Conservation (phyloP, 2,888 invertebrate genomes). For the Plusia festucae region DNA sequence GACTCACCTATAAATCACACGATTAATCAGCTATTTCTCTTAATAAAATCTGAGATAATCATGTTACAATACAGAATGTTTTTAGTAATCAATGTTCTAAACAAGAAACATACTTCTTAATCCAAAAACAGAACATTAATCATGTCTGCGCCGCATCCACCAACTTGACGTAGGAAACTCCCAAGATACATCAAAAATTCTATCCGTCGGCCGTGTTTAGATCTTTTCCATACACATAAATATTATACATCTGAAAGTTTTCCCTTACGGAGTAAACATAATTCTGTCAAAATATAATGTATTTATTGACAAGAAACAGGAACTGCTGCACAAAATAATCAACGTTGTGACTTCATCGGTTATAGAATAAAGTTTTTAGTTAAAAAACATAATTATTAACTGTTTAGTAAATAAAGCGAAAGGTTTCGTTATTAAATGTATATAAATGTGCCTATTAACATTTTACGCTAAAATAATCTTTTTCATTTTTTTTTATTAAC, state of each 20-base stretch:
- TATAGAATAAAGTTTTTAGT: background rate
- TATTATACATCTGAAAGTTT: conserved; percentile 29
- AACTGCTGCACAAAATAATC: background rate
- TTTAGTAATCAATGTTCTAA: conserved; percentile 37
- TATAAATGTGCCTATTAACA: too few species aligned
- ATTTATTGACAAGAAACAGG: background rate
- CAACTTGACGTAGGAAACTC: conserved; percentile 47
- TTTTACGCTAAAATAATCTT: too few species aligned
- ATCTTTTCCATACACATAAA: conserved; percentile 21
- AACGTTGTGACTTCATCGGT: background rate
- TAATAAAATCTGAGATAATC: background rate
- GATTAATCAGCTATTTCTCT: background rate
- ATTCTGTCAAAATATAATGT: conserved; percentile 9
- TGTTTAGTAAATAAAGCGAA: background rate
- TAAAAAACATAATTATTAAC: background rate
- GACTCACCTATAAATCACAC: background rate
- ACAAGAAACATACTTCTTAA: conserved; percentile 43
- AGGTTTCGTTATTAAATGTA: background rate
- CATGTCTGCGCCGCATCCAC: conserved; percentile 46
- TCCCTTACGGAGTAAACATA: conserved; percentile 17
- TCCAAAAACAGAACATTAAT: conserved; percentile 47
- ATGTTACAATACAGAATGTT: conserved; percentile 8
- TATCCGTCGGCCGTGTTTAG: conserved; percentile 44
- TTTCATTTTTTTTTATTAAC: too few species aligned
- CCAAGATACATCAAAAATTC: conserved; percentile 58